A percentile compares a stretch with the other conserved stretches of the same genome.
Conservation (phyloP, 2,113 vertebrate genomes). For the Sula dactylatra region DNA sequence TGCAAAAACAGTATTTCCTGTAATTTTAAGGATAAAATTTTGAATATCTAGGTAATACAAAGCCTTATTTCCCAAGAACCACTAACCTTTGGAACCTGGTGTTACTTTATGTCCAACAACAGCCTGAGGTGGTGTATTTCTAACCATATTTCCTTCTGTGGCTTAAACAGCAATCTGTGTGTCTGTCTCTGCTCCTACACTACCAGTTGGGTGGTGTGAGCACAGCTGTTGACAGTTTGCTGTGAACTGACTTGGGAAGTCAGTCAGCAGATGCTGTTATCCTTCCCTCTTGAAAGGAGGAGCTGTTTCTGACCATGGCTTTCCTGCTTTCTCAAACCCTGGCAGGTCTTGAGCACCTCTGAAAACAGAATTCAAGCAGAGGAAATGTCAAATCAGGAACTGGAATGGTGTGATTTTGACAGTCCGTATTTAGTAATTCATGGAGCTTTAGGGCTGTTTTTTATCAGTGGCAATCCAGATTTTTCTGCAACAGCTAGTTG, state of each 20-base stretch:
- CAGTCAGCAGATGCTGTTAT: not conserved
- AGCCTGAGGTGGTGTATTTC: not conserved
- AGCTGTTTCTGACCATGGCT: not conserved
- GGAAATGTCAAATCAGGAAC: not conserved
- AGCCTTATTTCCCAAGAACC: not conserved
- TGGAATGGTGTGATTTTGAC: not conserved
- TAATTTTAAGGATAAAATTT: not conserved
- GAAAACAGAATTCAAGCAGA: not conserved
- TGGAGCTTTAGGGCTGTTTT: not conserved
- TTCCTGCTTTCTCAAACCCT: not conserved
- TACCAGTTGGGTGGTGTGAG: not conserved
- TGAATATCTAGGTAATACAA: not conserved
- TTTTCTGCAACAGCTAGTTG: not conserved
- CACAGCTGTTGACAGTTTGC: not conserved
- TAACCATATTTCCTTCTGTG: not conserved
- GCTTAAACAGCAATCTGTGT: not conserved
- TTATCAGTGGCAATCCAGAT: not conserved
- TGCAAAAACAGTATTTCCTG: not conserved
- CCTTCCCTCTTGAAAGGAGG: not conserved
- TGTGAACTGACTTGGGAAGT: not conserved
- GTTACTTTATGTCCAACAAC: not conserved
- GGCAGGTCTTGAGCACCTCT: not conserved
- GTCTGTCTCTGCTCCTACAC: not conserved
- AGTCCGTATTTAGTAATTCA: not conserved
- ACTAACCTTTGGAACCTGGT: not conserved